Evolutionary conservation across 2,113 vertebrate genomes (phyloP), one percentile per base, ranked within the genome.

Genomic region (Phyllopteryx taeniolatus): DNA sequence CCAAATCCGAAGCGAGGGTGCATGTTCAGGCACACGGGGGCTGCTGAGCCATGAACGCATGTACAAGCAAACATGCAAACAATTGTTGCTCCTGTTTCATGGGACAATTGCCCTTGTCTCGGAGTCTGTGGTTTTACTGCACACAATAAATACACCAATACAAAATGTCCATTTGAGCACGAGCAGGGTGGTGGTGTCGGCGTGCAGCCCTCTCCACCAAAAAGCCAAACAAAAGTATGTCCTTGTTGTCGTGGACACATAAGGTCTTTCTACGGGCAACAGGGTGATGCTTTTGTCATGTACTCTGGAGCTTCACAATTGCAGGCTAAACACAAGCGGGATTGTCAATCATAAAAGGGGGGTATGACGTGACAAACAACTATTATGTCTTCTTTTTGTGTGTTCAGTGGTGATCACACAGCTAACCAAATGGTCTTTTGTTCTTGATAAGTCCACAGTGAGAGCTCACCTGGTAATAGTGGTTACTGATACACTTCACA

Each of bases 161-260:
- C 90, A 91, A 91, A 90, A 91, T 90, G 88, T 85, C 80, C 85
- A 91, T 88, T 89, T 87, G 83, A 89, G 83, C 78, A 31, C 83
- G 74, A 78, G 77, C 79, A 73, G 83, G 80, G 84, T 81, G 78
- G 81, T 80, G 77, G 83, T 86, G 84, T 86, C 82, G 85, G 86
- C 81, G 61, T 82, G 78, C 73, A 76, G 78, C 85, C 84, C 84
- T 86, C 72, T 86, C 85, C 86, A 89, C 91, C 88, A 89, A 92
- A 92, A 92, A 87, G 76, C 81, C 81, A 81, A 88, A 92, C 88
- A 92, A 85, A 90, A 89, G 85, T 90, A 66, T 60, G 83, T 79
- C 81, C 82, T 92, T 91, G 89, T 91, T 86, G 84, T 82, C 80
- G 71, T 76, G 72, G 79, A 90, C 84, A 87, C 80, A 90, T 85